A percentile compares a stretch with the other conserved stretches of the same genome.
These are phyloP conservation scores for Drosophila melanica DNA, from an alignment of 1,140 invertebrate species.

Conservation along the genomic window DNA sequence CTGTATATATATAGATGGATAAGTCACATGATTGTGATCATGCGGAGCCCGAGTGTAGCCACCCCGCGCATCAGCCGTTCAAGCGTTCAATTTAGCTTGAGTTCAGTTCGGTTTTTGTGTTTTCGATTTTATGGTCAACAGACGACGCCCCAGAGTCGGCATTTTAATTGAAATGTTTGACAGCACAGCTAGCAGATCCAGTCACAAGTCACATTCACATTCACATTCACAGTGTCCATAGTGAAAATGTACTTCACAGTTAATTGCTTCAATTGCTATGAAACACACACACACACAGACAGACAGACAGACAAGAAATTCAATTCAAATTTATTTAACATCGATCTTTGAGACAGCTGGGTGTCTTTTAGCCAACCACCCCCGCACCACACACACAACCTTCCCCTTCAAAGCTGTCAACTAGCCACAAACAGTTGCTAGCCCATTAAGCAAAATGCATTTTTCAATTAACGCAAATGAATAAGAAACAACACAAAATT, in stretches of 20 bases:
- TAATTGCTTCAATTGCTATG: constrained; percentile 76
- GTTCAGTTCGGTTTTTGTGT: constrained; percentile 50
- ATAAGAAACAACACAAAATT: constrained; percentile 13
- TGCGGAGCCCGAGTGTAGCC: constrained; percentile 46
- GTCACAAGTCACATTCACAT: constrained; percentile 10
- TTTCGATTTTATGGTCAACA: constrained; percentile 34
- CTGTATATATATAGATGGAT: constrained; percentile 33
- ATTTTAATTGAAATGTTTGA: constrained; percentile 80
- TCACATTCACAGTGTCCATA: constrained; percentile 21
- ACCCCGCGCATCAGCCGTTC: constrained; percentile 9
- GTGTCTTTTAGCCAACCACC: neutral
- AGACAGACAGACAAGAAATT: constrained; percentile 52
- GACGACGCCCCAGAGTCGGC: constrained; percentile 22
- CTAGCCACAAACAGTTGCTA: neutral
- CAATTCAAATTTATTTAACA: constrained; percentile 68
- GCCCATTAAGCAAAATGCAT: constrained; percentile 48
- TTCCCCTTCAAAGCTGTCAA: neutral
- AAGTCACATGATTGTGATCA: constrained; percentile 78
- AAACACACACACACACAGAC: constrained; percentile 39
- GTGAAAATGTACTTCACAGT: constrained; percentile 79
- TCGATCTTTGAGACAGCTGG: constrained; percentile 49
- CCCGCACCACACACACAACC: neutral
- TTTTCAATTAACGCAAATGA: constrained; percentile 55
- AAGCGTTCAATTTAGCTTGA: constrained; percentile 62
- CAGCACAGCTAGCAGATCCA: constrained; percentile 23